Conservation (phyloP, 1,140 invertebrate species). For the Platyscapa corneri region DNA sequence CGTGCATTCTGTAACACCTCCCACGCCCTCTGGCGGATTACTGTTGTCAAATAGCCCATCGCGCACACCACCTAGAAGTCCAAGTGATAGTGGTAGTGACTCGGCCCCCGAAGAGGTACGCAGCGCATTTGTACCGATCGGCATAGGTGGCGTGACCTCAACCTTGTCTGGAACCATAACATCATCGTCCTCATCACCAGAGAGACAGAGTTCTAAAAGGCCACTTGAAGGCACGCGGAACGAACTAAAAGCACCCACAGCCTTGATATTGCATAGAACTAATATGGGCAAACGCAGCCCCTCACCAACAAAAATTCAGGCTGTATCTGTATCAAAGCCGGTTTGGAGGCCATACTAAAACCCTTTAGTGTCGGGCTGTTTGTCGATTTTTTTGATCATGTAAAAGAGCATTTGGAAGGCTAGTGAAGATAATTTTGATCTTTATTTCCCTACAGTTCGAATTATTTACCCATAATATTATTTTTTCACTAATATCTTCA, state of each 20-base stretch:
- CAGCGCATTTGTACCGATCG: constrained; percentile 81
- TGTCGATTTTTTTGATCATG: not conserved
- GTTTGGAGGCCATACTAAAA: constrained; percentile 85
- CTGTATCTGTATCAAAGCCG: constrained; percentile 77
- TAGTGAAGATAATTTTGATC: constrained; percentile 38
- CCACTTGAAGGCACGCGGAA: constrained; percentile 63
- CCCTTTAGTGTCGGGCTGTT: not conserved
- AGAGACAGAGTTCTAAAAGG: constrained; percentile 62
- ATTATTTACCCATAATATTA: not conserved
- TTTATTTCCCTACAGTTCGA: no score
- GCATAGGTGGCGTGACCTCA: constrained; percentile 52
- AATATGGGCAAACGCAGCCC: constrained; percentile 66
- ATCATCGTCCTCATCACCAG: constrained; percentile 77
- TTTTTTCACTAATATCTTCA: not conserved
- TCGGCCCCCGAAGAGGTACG: constrained; percentile 80
- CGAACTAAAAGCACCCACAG: constrained; percentile 79
- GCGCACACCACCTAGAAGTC: constrained; percentile 65
- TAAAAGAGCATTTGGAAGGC: constrained; percentile 14
- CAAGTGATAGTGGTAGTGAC: constrained; percentile 72
- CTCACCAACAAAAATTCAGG: constrained; percentile 77
- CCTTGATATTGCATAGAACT: constrained; percentile 66
- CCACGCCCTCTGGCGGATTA: constrained; percentile 6
- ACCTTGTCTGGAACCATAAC: constrained; percentile 65
- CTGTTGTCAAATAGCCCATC: constrained; percentile 56
- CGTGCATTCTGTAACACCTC: constrained; percentile 23